phyloP scores from a whole-genome alignment of 2,113 vertebrate genomes.

The Cairina moschata region DNA sequence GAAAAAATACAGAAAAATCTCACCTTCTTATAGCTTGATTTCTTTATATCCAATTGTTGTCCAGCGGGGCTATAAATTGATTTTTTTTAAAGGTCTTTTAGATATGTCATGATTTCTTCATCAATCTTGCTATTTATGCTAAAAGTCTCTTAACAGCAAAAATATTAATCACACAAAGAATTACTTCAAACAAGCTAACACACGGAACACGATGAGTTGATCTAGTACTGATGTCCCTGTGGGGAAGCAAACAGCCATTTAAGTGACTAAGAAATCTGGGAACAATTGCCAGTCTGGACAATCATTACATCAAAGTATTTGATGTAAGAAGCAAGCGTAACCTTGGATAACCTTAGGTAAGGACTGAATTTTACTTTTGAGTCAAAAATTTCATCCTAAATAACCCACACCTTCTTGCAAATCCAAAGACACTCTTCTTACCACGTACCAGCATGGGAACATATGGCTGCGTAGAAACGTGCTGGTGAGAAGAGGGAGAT shows the following conservation, averaged over 20 bases:
- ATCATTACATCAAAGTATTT: background rate
- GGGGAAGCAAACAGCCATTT: background rate
- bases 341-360: background rate
- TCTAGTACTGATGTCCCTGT: background rate
- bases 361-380: background rate
- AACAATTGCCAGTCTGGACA: background rate
- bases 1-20: background rate
- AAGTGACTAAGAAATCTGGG: background rate
- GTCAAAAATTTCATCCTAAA: background rate
- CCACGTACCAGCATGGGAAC: slow-evolving; percentile 92
- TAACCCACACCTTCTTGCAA: background rate
- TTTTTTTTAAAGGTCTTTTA: slow-evolving; percentile 32
- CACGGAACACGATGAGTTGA: background rate
- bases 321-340: background rate
- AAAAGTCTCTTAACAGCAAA: background rate
- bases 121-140: slow-evolving; percentile 7
- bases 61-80: slow-evolving; percentile 84
- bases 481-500: slow-evolving; percentile 94
- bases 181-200: background rate
- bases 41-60: slow-evolving; percentile 93
- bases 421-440: background rate
- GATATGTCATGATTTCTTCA: background rate
- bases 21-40: slow-evolving; percentile 98
- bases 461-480: slow-evolving; percentile 92
- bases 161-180: background rate